Evolutionary conservation across 2,797 vertebrate species (phyloP), one percentile per base, ranked within the genome.

Genomic region (Accipiter badius): DNA sequence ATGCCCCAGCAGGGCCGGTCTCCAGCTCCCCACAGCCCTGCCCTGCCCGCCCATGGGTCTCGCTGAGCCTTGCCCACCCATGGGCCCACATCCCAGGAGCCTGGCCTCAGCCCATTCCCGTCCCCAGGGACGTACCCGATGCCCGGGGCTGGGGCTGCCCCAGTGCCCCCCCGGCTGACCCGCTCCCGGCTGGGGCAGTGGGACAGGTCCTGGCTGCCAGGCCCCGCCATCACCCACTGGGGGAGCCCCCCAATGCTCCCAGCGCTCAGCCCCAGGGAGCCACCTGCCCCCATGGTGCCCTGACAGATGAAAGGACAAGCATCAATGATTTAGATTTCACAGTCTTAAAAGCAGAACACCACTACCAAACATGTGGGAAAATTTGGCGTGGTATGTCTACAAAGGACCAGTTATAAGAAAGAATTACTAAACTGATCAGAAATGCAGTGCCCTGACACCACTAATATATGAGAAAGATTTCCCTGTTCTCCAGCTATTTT

Each of bases 111-210:
- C 15, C 11, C 1, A 2, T 8, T 8, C 22, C 50, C 17, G 2
- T 46, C n/a, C 13, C 39, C 26, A 71, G 26, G 6, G 3, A 18
- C 12, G 8, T 39, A 24, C 15, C 29, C 0, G 1, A 12, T 58
- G 10, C 11, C 7, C 2, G 4, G n/a, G 37, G 6, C 29, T 58
- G 29, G 31, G 37, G 8, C n/a, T 58, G 42, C 5, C 24, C 16
- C 5, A 0, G 19, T 26, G 17, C 9, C 54, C 44, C 9, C 1
- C 10, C 0, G 0, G 3, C 25, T 67, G 42, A 22, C 37, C 31
- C 18, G 20, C 7, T 58, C 22, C 31, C 7, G 7, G 9, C 13
- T 40, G 25, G 21, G 29, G 33, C 0, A 3, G 24, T 61, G 20
- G 20, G 25, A 40, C 0, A 0, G 13, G 4, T 3, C 7, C 16